Percentiles rank a stretch among this genome's conserved stretches.
Evolutionary conservation across 2,888 invertebrate genomes (phyloP).

Genomic region (Hydriomena furcata): DNA sequence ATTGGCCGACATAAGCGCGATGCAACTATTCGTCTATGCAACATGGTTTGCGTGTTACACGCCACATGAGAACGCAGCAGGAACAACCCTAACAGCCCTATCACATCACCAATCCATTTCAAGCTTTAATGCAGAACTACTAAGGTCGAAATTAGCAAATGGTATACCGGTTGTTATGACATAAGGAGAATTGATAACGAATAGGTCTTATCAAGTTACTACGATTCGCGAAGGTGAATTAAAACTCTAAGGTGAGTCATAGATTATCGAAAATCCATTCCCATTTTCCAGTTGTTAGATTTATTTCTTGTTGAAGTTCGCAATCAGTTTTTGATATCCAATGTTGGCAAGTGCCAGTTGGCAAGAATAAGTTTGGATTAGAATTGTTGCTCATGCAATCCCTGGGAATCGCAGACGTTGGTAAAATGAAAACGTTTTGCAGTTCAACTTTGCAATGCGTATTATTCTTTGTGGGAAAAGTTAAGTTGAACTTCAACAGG

Average conservation of each 20-base stretch:
- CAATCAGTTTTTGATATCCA: conserved; percentile 28
- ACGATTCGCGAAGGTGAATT: conserved; percentile 65
- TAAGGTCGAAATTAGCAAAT: conserved; percentile 23
- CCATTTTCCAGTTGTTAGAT: conserved; percentile 40
- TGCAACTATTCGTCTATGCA: conserved; percentile 70
- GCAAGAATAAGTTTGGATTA: conserved; percentile 22
- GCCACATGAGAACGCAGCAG: conserved; percentile 46
- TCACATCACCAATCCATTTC: conserved; percentile 10
- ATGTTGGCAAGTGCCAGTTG: conserved; percentile 18
- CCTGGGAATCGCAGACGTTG: conserved; percentile 1
- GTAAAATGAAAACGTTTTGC: conserved; percentile 12
- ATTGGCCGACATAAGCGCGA: conserved; percentile 61
- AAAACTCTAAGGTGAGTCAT: conserved; percentile 58
- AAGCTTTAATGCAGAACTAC: conserved; percentile 7
- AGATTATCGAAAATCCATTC: conserved; percentile 57
- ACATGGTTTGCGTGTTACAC: conserved; percentile 69
- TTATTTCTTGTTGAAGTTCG: conserved; percentile 25
- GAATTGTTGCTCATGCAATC: conserved; percentile 23
- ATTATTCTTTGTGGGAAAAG: conserved; percentile 23
- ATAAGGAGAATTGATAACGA: conserved; percentile 5
- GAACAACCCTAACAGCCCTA: conserved; percentile 34
- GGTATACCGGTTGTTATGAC: conserved; percentile 14
- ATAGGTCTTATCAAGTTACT: conserved; percentile 65
- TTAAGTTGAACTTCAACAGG: conserved; percentile 8
- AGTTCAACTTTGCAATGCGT: conserved; percentile 30